Percentiles rank a stretch among this genome's conserved stretches.
Conservation (phyloP, 2,888 invertebrate genomes). For the Linnaemya vulpina region DNA sequence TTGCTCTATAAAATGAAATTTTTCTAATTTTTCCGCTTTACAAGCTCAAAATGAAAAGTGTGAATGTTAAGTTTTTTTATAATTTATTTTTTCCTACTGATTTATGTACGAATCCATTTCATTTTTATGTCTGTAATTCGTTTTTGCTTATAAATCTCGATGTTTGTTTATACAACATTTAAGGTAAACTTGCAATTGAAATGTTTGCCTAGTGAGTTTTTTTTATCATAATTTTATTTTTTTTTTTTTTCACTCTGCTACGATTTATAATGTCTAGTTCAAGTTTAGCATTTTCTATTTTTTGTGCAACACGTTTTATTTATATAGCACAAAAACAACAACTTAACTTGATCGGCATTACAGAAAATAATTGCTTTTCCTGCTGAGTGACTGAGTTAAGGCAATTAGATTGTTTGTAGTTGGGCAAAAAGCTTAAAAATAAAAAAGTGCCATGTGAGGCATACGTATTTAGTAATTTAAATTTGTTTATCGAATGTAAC, state of each 20-base stretch:
- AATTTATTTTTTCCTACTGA: not conserved
- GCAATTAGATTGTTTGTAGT: constrained; percentile 60
- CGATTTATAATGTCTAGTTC: constrained; percentile 63
- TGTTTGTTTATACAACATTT: constrained; percentile 45
- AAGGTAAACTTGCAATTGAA: constrained; percentile 63
- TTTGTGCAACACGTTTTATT: constrained; percentile 41
- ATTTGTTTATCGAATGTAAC: constrained; percentile 2
- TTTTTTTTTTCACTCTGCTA: constrained; percentile 17
- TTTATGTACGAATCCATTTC: constrained; percentile 49
- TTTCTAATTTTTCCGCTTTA: constrained; percentile 58
- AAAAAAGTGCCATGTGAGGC: constrained; percentile 17
- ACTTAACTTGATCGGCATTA: constrained; percentile 50
- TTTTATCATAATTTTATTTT: constrained; percentile 22
- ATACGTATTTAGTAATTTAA: constrained; percentile 32
- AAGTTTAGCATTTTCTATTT: constrained; percentile 44
- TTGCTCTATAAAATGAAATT: constrained; percentile 22
- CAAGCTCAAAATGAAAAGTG: constrained; percentile 44
- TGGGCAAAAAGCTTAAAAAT: not conserved
- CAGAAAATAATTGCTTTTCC: constrained; percentile 69
- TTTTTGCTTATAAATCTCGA: constrained; percentile 19
- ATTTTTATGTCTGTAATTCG: constrained; percentile 58
- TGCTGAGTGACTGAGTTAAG: constrained; percentile 67
- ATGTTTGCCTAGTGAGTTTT: constrained; percentile 53
- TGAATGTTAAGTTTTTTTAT: constrained; percentile 14
- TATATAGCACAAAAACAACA: constrained; percentile 36